phyloP scores from a whole-genome alignment of 1,140 invertebrate genomes.

The Euschistus heros region DNA sequence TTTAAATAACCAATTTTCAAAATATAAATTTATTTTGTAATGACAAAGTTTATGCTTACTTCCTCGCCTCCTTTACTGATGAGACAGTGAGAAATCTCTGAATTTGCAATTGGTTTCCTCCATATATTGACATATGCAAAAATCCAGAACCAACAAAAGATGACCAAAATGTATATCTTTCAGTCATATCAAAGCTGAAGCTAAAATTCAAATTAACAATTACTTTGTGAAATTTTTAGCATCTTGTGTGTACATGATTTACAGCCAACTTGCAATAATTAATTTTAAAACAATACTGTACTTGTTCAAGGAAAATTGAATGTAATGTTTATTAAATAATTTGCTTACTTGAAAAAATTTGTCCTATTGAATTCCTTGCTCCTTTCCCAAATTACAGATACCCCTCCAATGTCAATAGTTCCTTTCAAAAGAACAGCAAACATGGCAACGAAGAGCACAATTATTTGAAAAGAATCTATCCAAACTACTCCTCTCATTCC shows the following conservation, averaged over 20 bases:
- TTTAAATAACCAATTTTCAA: not conserved
- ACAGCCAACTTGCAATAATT: not conserved
- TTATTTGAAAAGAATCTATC: constrained; percentile 82
- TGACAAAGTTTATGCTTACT: constrained; percentile 31
- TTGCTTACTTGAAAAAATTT: constrained; percentile 56
- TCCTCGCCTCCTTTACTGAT: constrained; percentile 38
- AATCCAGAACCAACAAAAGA: constrained; percentile 49
- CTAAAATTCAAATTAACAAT: constrained; percentile 37
- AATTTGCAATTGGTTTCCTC: constrained; percentile 48
- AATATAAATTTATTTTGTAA: too few relatives aligned
- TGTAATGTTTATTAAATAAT: not conserved
- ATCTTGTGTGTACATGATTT: too few relatives aligned
- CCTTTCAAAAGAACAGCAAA: constrained; percentile 69
- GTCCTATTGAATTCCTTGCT: constrained; percentile 56
- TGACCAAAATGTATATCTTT: constrained; percentile 65
- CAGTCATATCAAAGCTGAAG: constrained; percentile 52
- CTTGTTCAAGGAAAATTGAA: not conserved
- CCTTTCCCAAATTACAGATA: constrained; percentile 52
- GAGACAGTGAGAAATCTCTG: constrained; percentile 45
- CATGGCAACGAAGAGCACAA: constrained; percentile 76
- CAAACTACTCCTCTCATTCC: constrained; percentile 87
- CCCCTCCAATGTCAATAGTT: constrained; percentile 63
- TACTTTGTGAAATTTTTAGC: not conserved
- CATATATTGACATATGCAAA: constrained; percentile 41
- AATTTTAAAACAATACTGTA: not conserved